Conservation (phyloP, 1,140 invertebrate genomes). For the Coenobita brevimanus region DNA sequence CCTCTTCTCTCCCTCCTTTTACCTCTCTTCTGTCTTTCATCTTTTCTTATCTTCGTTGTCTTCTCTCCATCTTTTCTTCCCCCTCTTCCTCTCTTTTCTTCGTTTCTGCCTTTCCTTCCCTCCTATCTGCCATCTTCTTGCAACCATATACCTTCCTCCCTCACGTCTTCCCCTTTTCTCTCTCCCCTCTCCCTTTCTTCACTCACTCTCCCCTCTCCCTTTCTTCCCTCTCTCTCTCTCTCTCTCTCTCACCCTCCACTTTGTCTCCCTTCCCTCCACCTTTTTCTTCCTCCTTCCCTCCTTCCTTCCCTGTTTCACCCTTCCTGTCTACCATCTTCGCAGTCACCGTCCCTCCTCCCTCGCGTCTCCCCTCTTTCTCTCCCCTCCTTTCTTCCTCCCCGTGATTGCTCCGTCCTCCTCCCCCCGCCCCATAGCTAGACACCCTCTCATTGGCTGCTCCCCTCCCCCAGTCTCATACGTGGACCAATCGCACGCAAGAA, state of each 20-base stretch:
- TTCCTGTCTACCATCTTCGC: background rate
- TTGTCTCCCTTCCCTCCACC: background rate
- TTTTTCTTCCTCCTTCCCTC: background rate
- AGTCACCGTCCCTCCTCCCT: background rate
- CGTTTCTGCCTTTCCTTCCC: background rate
- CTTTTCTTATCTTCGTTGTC: background rate
- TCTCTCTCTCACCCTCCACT: background rate
- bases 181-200: conserved; percentile 1
- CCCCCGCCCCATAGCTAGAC: conserved; percentile 40
- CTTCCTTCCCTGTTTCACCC: background rate
- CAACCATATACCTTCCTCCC: background rate
- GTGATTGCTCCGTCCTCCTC: conserved; percentile 59
- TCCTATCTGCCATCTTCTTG: background rate
- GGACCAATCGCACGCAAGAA: conserved; percentile 55
- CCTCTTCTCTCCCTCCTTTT: background rate
- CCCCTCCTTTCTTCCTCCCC: background rate
- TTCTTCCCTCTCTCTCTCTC: background rate
- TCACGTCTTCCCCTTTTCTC: no score
- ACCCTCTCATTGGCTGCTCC: conserved; percentile 53
- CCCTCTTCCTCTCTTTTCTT: background rate
- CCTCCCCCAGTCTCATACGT: conserved; percentile 43
- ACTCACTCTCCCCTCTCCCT: background rate
- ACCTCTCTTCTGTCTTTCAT: background rate
- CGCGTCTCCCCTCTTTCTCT: conserved; percentile 9
- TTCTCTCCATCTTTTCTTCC: conserved; percentile 7